Evolutionary conservation across 1,140 invertebrate genomes (phyloP), one percentile per base, ranked within the genome.

Genomic region (Stegodyphus dumicola): DNA sequence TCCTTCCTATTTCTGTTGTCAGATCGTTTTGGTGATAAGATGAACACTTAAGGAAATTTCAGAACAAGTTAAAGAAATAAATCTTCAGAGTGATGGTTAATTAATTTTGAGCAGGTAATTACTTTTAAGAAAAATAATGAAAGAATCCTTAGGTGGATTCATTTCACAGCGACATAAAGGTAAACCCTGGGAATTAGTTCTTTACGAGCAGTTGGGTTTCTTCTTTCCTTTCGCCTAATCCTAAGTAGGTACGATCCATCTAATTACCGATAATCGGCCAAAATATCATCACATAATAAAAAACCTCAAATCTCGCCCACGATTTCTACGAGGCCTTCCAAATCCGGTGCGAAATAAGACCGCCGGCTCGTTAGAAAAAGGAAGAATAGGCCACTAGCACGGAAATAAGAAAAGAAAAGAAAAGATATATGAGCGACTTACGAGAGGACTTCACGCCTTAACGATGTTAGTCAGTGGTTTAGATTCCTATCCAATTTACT

Each of bases 401-500:
- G 56, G 56, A 60, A 70, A 33, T 33, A 11, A 11, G 49, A 71
- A 71, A 51, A 74, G 49, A 64, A 66, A 75, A 67, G 18, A 75
- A 83, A 75, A 83, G 80, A 83, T 83, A 83, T 83, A 83, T 75
- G 71, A 83, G 70, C 56, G 80, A 83, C 80, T 83, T 83, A 83
- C 70, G 79, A 67, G 71, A 33, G 52, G 80, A 66, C 80, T 83
- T 83, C 80, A 83, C 80, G 80, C 80, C 80, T 83, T 83, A 83
- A 83, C 80, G 80, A 83, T 73, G 80, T 83, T 83, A 83, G 70
- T 83, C 80, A 60, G 80, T 75, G 80, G 80, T 83, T 83, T 83
- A 83, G 80, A 75, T 83, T 83, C 80, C 80, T 75, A 83, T 83
- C 80, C 80, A 83, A 83, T 83, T 83, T 83, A 83, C 70, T 83